phyloP scores from a whole-genome alignment of 2,113 vertebrate genomes.

The Pseudopipra pipra region DNA sequence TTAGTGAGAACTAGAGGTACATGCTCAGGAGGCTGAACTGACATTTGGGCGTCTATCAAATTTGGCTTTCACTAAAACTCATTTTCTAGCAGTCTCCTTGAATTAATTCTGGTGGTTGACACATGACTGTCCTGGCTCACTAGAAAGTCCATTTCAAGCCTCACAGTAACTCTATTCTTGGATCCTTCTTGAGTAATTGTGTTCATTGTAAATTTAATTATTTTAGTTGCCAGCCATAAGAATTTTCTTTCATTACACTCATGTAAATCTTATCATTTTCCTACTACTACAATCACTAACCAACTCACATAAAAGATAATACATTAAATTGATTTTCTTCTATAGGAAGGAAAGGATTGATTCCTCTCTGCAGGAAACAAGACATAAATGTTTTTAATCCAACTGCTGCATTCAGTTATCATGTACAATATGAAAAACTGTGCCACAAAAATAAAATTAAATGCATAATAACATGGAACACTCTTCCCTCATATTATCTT shows the following conservation, averaged over 20 bases:
- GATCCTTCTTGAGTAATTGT: background rate
- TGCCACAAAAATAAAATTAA: slow-evolving; percentile 52
- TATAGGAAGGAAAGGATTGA: slow-evolving; percentile 32
- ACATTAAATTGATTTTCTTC: slow-evolving; percentile 36
- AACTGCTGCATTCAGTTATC: slow-evolving; percentile 23
- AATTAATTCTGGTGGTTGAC: background rate
- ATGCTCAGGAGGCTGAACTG: background rate
- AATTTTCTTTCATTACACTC: background rate
- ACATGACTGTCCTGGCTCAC: background rate
- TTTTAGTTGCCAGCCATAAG: slow-evolving; percentile 35
- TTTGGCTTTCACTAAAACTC: background rate
- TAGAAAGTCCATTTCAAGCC: background rate
- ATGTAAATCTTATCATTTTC: background rate
- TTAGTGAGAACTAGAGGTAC: background rate
- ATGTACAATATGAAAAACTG: slow-evolving; percentile 24
- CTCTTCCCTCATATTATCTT: background rate
- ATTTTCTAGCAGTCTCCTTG: slow-evolving; percentile 2
- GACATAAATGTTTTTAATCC: slow-evolving; percentile 48
- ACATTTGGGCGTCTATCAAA: slow-evolving; percentile 16
- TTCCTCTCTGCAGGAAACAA: slow-evolving; percentile 35
- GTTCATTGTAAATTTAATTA: slow-evolving; percentile 18
- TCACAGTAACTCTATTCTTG: background rate
- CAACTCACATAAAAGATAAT: slow-evolving; percentile 10
- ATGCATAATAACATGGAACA: background rate
- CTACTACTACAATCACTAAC: background rate